Conservation (phyloP, 2,113 vertebrate species). For the Caloenas nicobarica region DNA sequence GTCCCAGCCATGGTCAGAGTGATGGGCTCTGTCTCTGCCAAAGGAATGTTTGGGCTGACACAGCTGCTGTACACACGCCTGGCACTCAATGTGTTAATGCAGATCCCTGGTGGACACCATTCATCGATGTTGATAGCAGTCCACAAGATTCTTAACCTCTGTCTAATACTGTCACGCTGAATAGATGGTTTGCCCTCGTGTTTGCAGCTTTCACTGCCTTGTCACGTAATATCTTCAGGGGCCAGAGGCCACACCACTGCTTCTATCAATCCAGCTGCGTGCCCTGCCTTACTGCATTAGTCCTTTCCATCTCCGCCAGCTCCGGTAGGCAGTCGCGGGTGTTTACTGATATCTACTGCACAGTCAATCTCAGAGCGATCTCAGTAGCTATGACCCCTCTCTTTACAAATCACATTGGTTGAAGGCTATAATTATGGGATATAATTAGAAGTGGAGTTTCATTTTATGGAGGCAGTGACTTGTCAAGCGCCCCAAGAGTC, state of each 20-base stretch:
- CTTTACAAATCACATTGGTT: conserved; percentile 46
- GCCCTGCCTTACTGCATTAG: conserved; percentile 56
- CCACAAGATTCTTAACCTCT: conserved; percentile 61
- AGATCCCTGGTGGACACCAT: background rate
- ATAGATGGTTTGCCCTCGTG: conserved; percentile 20
- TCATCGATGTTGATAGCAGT: conserved; percentile 28
- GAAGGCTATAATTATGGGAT: conserved; percentile 64
- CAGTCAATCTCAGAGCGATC: conserved; percentile 12
- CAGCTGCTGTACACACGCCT: background rate
- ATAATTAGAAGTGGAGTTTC: conserved; percentile 60
- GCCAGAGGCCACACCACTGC: conserved; percentile 58
- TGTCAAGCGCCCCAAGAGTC: background rate
- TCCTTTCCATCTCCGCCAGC: conserved; percentile 19
- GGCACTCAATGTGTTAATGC: background rate
- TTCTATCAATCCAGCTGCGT: conserved; percentile 64
- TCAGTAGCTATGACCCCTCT: conserved; percentile 19
- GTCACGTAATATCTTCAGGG: conserved; percentile 57
- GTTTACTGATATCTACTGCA: conserved; percentile 45
- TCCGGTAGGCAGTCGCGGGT: conserved; percentile 24
- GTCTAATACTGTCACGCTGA: conserved; percentile 32
- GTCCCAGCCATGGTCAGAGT: fast-evolving
- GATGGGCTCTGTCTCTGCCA: background rate
- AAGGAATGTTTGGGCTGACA: fast-evolving
- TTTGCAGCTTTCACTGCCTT: conserved; percentile 58
- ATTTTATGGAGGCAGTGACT: conserved; percentile 30